Conservation (phyloP, 2,888 invertebrate genomes). For the Mycalesis mineus region DNA sequence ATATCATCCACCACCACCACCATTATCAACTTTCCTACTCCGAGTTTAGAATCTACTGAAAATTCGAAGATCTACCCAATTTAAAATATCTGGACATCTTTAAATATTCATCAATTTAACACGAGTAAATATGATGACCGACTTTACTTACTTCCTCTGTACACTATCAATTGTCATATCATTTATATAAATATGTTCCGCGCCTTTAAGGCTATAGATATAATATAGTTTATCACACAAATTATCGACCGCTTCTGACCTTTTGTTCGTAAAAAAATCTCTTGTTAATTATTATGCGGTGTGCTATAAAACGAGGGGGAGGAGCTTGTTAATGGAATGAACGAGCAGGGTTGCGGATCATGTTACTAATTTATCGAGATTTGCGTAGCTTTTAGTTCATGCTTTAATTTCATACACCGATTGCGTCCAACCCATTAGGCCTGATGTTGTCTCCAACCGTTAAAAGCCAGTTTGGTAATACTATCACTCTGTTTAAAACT, state of each 20-base stretch:
- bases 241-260: constrained; percentile 29
- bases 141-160: too few relatives aligned
- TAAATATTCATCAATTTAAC: too few relatives aligned
- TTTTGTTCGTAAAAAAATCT: constrained; percentile 50
- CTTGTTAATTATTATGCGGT: constrained; percentile 59
- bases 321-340: constrained; percentile 59
- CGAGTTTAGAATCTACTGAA: too few relatives aligned
- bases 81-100: too few relatives aligned
- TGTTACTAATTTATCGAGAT: constrained; percentile 27
- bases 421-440: constrained; percentile 19
- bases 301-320: constrained; percentile 47
- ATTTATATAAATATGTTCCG: background rate
- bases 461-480: background rate
- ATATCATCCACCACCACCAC: too few relatives aligned
- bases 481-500: background rate
- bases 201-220: background rate
- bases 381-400: constrained; percentile 24
- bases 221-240: constrained; percentile 19
- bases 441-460: constrained; percentile 8
- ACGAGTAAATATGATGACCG: too few relatives aligned
- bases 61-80: too few relatives aligned
- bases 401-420: constrained; percentile 18
- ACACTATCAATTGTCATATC: too few relatives aligned
- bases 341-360: constrained; percentile 44
- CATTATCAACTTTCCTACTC: too few relatives aligned